Evolutionary conservation across 2,888 invertebrate species (phyloP).

Genomic region (Epinotia bilunana): DNA sequence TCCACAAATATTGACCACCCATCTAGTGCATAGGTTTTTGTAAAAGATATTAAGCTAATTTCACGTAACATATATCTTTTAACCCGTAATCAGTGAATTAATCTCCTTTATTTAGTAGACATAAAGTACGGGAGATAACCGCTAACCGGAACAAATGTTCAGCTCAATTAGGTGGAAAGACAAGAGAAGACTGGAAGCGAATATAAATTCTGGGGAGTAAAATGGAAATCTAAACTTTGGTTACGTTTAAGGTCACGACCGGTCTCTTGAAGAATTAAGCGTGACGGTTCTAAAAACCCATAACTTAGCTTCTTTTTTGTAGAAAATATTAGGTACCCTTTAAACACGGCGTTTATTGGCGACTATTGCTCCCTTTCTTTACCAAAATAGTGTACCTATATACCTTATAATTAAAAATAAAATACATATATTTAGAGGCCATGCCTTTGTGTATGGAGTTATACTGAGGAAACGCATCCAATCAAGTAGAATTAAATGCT

Average conservation of each 20-base stretch:
- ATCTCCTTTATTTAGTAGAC: slow-evolving; percentile 14
- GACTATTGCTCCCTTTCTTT: too few relatives aligned
- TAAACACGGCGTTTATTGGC: too few relatives aligned
- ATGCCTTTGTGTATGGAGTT: too few relatives aligned
- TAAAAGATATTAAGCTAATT: background rate
- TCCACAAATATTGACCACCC: background rate
- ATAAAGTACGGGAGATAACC: slow-evolving; percentile 18
- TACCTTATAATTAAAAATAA: too few relatives aligned
- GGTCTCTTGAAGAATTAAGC: too few relatives aligned
- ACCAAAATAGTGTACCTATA: too few relatives aligned
- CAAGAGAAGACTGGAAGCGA: slow-evolving; percentile 10
- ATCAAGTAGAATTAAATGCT: too few relatives aligned
- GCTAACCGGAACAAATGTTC: slow-evolving; percentile 28
- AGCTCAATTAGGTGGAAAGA: slow-evolving; percentile 40
- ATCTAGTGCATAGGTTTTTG: background rate
- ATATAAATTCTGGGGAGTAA: background rate
- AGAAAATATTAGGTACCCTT: too few relatives aligned
- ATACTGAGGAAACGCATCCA: too few relatives aligned
- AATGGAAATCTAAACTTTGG: background rate
- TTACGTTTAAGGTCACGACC: background rate
- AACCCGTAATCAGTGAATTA: slow-evolving; percentile 3
- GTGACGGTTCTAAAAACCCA: too few relatives aligned
- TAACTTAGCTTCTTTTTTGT: too few relatives aligned
- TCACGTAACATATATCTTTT: background rate
- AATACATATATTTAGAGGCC: too few relatives aligned